Evolutionary conservation across 1,140 invertebrate species (phyloP).

Genomic region (Nasonia giraulti): DNA sequence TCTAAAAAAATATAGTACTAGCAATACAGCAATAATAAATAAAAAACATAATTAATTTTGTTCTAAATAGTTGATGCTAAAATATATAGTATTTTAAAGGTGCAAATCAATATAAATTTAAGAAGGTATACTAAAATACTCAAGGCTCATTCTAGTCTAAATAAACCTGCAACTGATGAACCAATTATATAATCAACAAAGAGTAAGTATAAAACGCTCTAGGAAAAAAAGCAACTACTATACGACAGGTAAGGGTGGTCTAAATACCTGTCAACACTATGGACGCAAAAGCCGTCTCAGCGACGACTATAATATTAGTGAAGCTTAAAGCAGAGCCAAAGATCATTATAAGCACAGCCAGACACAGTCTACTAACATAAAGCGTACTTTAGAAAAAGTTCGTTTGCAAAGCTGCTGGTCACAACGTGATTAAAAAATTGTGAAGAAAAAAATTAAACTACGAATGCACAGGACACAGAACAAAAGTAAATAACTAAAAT

Average conservation of each 20-base stretch:
- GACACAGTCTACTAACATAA: not conserved
- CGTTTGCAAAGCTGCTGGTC: no score
- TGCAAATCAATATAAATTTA: not conserved
- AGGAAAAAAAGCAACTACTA: not conserved
- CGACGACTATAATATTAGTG: not conserved
- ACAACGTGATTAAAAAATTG: no score
- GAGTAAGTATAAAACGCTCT: not conserved
- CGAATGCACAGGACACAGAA: no score
- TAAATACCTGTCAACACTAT: not conserved
- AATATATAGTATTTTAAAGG: no score
- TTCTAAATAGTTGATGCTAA: no score
- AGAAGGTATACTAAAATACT: not conserved
- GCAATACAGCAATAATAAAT: not conserved
- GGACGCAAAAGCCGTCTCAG: not conserved
- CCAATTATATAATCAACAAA: no score
- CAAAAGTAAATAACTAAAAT: not conserved
- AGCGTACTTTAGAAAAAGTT: not conserved
- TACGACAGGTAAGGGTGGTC: not conserved
- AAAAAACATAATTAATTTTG: not conserved
- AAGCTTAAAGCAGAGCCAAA: not conserved
- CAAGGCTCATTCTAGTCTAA: no score
- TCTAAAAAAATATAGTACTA: not conserved
- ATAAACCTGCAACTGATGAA: no score
- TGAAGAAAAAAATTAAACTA: not conserved
- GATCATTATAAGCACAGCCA: not conserved